Evolutionary conservation across 2,888 invertebrate species (phyloP).

Genomic region (Hyposoter dolosus): DNA sequence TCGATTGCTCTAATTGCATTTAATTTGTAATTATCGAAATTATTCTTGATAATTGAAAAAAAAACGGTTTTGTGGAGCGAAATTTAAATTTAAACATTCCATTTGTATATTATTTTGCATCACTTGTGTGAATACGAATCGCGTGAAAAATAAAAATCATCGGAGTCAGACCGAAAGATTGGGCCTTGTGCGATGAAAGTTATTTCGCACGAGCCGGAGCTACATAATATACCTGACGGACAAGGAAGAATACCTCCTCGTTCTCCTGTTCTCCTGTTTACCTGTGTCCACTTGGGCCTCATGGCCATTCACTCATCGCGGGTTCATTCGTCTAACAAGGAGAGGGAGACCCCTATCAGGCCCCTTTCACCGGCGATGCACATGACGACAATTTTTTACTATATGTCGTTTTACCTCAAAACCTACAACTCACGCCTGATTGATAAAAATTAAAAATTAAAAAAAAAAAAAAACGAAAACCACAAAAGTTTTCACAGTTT

Average conservation of each 20-base stretch:
- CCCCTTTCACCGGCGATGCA: constrained; percentile 49
- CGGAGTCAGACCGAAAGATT: not conserved
- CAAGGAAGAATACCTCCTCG: constrained; percentile 71
- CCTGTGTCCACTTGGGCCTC: constrained; percentile 79
- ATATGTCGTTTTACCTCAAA: constrained; percentile 20
- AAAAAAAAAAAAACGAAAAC: not conserved
- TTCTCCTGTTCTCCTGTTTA: constrained; percentile 77
- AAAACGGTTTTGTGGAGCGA: not conserved
- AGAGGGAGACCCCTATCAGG: constrained; percentile 33
- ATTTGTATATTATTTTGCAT: not conserved
- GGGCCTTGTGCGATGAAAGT: not conserved
- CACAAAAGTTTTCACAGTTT: not conserved
- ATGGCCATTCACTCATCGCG: constrained; percentile 71
- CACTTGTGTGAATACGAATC: not conserved
- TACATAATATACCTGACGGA: constrained; percentile 49
- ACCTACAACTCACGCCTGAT: not conserved
- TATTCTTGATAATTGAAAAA: not conserved
- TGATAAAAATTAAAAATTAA: no score
- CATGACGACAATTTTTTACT: constrained; percentile 1
- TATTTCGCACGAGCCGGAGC: not conserved
- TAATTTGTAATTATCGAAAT: not conserved
- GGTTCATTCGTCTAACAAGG: constrained; percentile 34
- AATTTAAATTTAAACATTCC: not conserved
- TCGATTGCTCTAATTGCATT: not conserved
- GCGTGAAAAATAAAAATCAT: not conserved